Conservation (phyloP, 2,113 vertebrate species). For the Megaceryle maxima region DNA sequence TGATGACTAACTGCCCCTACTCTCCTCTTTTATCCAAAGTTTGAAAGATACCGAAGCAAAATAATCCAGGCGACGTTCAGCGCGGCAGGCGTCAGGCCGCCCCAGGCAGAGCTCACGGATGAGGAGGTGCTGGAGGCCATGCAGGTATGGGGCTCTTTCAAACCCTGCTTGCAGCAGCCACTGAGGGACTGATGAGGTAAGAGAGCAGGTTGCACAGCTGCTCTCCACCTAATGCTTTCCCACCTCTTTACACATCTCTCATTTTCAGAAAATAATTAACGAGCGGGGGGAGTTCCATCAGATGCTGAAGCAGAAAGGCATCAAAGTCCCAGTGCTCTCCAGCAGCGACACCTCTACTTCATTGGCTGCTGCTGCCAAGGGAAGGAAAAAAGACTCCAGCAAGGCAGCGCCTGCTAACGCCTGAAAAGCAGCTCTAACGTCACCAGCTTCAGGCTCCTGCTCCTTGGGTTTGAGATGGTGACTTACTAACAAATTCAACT, state of each 20-base stretch:
- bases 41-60: slow-evolving; percentile 69
- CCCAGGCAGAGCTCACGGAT: slow-evolving; percentile 31
- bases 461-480: neutral
- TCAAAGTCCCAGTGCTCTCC: neutral
- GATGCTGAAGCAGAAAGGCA: slow-evolving; percentile 50
- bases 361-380: fast-evolving
- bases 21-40: slow-evolving; percentile 38
- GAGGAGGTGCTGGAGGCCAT: slow-evolving; percentile 65
- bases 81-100: neutral
- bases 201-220: neutral
- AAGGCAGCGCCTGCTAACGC: neutral
- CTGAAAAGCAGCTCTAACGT: neutral
- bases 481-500: neutral
- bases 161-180: neutral
- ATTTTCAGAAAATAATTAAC: slow-evolving; percentile 60
- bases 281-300: slow-evolving; percentile 63
- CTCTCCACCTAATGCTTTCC: neutral
- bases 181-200: neutral
- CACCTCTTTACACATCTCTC: neutral
- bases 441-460: neutral
- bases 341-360: fast-evolving
- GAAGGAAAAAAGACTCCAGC: neutral
- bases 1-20: neutral
- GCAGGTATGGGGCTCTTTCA: slow-evolving; percentile 43
- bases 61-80: slow-evolving; percentile 70